These are phyloP conservation scores for Euphonia xanthogaster DNA, from an alignment of 2,797 vertebrate species.

Conservation along the genomic window DNA sequence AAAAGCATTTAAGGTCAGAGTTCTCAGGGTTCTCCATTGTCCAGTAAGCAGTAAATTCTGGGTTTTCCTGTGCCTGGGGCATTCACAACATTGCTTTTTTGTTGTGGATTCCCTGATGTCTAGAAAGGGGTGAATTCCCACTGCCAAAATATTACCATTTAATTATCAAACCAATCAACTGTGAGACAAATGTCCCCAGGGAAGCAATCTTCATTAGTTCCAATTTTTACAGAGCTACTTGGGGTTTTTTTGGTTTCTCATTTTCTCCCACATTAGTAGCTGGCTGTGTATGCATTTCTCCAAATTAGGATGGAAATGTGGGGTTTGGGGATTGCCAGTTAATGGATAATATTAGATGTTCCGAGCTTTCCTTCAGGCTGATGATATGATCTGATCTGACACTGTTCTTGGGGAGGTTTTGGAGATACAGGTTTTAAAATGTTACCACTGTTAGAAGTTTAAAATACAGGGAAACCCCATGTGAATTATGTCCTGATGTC, in stretches of 20 bases:
- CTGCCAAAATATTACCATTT: constrained; percentile 49
- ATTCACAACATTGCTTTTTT: background rate
- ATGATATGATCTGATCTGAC: background rate
- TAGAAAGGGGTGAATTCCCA: background rate
- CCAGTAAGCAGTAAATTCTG: constrained; percentile 23
- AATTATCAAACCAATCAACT: constrained; percentile 49
- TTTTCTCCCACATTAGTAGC: constrained; percentile 31
- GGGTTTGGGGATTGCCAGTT: background rate
- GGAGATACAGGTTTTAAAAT: background rate
- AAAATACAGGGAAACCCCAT: background rate
- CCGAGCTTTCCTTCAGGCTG: background rate
- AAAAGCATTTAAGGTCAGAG: constrained; percentile 1
- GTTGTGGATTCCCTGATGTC: constrained; percentile 33
- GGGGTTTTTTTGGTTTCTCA: constrained; percentile 28
- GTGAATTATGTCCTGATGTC: background rate
- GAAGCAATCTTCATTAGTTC: constrained; percentile 31
- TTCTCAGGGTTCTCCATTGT: background rate
- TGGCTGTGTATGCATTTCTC: background rate
- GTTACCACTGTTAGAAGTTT: background rate
- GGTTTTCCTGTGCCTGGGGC: background rate
- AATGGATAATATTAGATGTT: background rate
- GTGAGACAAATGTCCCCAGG: constrained; percentile 26
- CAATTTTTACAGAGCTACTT: constrained; percentile 20
- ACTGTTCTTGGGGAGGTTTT: background rate
- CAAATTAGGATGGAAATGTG: background rate